Base-by-base conservation (phyloP, 64 coral and sea anemone species). In the Trachythela sp. region DNA sequence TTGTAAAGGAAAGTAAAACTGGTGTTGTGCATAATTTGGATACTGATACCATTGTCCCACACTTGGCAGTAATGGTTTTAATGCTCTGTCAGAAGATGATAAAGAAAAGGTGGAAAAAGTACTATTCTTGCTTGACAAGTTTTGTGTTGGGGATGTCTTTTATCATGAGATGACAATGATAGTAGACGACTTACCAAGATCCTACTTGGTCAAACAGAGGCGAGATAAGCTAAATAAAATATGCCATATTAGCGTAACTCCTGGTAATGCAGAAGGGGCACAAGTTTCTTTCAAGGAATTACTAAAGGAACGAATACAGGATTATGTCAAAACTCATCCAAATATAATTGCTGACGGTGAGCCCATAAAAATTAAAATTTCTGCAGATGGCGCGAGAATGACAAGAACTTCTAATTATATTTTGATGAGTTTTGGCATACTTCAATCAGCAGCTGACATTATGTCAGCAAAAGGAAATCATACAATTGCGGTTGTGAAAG, bases 1-100 rank as follows among this genome's bases (percentile, higher is more conserved):
- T 77, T 77, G 71, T 77, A 18, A 77, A 77, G 71, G 71, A 77
- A 77, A 77, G 7, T 77, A 77, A 77, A 77, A 77, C 71, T 77
- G 71, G 71, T 77, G 71, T 77, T 77, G 13, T 77, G n/a, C 68
- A 72, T 72, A 72, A 72, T 72, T 72, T 72, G 68, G 68, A 72
- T 72, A 26, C 26, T 26, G 2, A 72, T 11, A 72, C 68, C 26
- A 72, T 26, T 72, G 14, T 72, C 26, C 68, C 68, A 27, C 68
- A 72, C 14, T 1, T 72, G 68, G 68, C 29, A 72, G 68, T 72
- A 72, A 72, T 72, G 68, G 68, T 72, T 72, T 72, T 9, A 72
- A 72, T 72, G 68, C n/a, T 35, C 68, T 72, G 68, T 72, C 68
- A 72, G n/a, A 72, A 26, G 26, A 72, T 31, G 68, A 72, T 72